These are phyloP conservation scores for Agriopis aurantiaria DNA, from an alignment of 2,888 invertebrate genomes.

Conservation along the genomic window DNA sequence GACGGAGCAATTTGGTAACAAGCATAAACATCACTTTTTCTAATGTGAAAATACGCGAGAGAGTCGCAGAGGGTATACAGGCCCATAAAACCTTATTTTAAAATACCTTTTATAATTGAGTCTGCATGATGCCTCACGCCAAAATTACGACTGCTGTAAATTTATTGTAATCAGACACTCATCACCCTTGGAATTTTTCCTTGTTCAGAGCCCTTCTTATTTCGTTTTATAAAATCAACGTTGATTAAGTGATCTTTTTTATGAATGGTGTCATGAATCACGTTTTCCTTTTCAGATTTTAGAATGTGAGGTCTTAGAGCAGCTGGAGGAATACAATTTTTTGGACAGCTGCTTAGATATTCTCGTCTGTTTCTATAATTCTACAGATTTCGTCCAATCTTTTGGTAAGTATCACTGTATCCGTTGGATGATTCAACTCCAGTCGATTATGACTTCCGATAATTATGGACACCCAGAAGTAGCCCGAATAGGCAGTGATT, in stretches of 20 bases:
- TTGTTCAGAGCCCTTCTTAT: no score
- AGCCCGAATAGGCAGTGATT: conserved; percentile 14
- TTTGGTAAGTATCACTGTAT: conserved; percentile 61
- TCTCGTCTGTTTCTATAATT: conserved; percentile 72
- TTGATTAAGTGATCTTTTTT: background rate
- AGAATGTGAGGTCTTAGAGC: conserved; percentile 67
- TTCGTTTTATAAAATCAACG: background rate
- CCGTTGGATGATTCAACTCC: background rate
- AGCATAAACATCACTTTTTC: no score
- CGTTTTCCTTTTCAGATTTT: conserved; percentile 61
- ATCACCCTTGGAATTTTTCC: no score
- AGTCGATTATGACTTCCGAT: conserved; percentile 15
- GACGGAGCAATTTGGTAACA: no score
- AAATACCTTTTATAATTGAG: no score
- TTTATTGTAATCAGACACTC: no score
- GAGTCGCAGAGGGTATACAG: no score
- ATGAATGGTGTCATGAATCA: background rate
- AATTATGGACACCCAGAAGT: conserved; percentile 16
- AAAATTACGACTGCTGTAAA: no score
- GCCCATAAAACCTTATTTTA: no score
- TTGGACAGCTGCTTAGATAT: conserved; percentile 71
- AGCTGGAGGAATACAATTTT: conserved; percentile 66
- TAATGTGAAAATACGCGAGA: no score
- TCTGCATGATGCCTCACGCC: no score
- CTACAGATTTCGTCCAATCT: conserved; percentile 60